A percentile compares a stretch with the other conserved stretches of the same genome.
Evolutionary conservation across 2,888 invertebrate species (phyloP).

Genomic region (Drosophila kambysellisi): DNA sequence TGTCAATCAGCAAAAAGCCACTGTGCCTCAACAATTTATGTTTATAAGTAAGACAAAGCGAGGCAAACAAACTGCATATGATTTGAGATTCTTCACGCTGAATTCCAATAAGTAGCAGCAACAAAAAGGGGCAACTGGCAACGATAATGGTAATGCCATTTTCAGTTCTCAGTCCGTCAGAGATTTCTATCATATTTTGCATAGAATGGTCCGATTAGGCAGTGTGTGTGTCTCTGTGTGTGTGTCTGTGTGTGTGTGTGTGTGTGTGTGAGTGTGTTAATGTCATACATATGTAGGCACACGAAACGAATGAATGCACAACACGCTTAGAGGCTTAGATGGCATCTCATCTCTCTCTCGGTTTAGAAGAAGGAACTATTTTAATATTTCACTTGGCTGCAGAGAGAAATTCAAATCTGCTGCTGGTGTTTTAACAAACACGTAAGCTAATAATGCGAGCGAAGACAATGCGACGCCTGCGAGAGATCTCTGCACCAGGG

Average conservation of each 20-base stretch:
- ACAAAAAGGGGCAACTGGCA: slow-evolving; percentile 1
- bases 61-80: slow-evolving; percentile 60
- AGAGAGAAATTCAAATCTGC: slow-evolving; percentile 64
- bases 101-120: slow-evolving; percentile 55
- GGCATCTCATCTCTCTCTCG: slow-evolving; percentile 32
- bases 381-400: slow-evolving; percentile 66
- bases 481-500: background rate
- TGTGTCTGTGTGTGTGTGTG: slow-evolving; percentile 5
- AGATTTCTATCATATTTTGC: slow-evolving; percentile 80
- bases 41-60: slow-evolving; percentile 18
- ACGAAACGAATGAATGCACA: slow-evolving; percentile 39
- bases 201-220: slow-evolving; percentile 70
- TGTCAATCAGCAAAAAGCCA: slow-evolving; percentile 14
- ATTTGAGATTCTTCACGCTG: slow-evolving; percentile 65
- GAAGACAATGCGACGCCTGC: slow-evolving; percentile 72
- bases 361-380: slow-evolving; percentile 50
- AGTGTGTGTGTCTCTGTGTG: background rate
- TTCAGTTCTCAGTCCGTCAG: slow-evolving; percentile 10
- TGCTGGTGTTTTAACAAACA: slow-evolving; percentile 72
- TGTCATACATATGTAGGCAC: slow-evolving; percentile 63
- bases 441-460: slow-evolving; percentile 71
- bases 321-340: slow-evolving; percentile 28
- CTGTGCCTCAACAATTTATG: slow-evolving; percentile 38
- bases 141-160: slow-evolving; percentile 21
- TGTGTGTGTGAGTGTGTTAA: slow-evolving; percentile 15